Evolutionary conservation across 2,888 invertebrate genomes (phyloP).

Genomic region (Orthonevra nobilis): DNA sequence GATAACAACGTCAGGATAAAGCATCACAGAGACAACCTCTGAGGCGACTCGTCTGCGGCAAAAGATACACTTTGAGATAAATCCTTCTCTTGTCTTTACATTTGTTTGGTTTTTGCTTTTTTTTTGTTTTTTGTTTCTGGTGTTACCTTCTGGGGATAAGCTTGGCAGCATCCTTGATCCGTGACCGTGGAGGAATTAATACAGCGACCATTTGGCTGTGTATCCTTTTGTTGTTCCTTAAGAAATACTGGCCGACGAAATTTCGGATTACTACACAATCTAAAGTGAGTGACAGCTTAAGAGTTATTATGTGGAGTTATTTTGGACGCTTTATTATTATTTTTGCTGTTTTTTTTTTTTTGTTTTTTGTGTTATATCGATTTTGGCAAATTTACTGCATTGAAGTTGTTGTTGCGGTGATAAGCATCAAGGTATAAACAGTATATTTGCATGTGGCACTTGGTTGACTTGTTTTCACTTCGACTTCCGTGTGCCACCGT

Average conservation of each 20-base stretch:
- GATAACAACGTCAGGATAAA: too few relatives aligned
- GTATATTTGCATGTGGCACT: conserved; percentile 45
- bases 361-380: conserved; percentile 40
- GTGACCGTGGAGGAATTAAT: conserved; percentile 73
- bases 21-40: not conserved
- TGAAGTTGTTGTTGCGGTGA: conserved; percentile 34
- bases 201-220: conserved; percentile 75
- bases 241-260: conserved; percentile 76
- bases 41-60: conserved; percentile 2
- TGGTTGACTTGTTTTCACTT: too few relatives aligned
- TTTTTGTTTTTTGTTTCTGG: not conserved
- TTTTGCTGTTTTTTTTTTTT: not conserved
- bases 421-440: conserved; percentile 52
- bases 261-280: conserved; percentile 77
- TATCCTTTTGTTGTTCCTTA: conserved; percentile 77
- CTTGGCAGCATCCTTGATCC: conserved; percentile 49
- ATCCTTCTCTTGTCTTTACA: too few relatives aligned
- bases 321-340: not conserved
- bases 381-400: conserved; percentile 53
- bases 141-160: conserved; percentile 19
- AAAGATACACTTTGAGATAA: conserved; percentile 11
- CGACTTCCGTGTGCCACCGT: conserved; percentile 33
- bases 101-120: not conserved
- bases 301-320: not conserved
- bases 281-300: conserved; percentile 76